Conservation (phyloP, 2,888 invertebrate genomes). For the Nomada hirtipes region DNA sequence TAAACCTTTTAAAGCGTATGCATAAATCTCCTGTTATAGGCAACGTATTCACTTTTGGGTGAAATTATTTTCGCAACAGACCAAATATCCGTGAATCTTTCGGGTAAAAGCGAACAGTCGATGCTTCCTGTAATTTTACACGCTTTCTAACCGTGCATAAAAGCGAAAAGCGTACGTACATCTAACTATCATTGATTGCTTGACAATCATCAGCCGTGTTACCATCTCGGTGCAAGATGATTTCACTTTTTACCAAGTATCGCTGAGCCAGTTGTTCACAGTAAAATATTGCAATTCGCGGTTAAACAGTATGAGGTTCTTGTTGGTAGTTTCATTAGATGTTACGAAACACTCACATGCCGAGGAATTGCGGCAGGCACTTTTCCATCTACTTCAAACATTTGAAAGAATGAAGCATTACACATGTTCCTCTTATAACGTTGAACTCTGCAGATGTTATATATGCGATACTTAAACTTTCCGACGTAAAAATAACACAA, state of each 20-base stretch:
- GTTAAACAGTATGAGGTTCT: slow-evolving; percentile 14
- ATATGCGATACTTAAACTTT: neutral
- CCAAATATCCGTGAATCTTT: slow-evolving; percentile 32
- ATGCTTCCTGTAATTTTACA: slow-evolving; percentile 77
- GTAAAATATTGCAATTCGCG: slow-evolving; percentile 7
- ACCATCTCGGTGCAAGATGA: slow-evolving; percentile 6
- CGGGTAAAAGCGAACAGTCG: slow-evolving; percentile 46
- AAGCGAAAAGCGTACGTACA: slow-evolving; percentile 40
- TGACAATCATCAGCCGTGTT: slow-evolving; percentile 21
- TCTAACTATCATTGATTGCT: slow-evolving; percentile 44
- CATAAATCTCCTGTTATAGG: neutral
- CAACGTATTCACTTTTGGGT: neutral
- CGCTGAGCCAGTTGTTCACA: neutral
- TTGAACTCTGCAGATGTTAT: neutral
- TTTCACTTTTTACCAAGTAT: slow-evolving; percentile 30
- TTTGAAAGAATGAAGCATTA: slow-evolving; percentile 4
- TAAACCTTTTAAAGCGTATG: neutral
- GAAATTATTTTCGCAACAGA: slow-evolving; percentile 14
- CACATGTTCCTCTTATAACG: slow-evolving; percentile 1
- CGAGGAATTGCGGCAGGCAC: slow-evolving; percentile 16
- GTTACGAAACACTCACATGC: slow-evolving; percentile 33
- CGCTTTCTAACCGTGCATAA: slow-evolving; percentile 76
- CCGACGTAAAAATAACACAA: slow-evolving; percentile 23
- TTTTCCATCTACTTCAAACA: neutral
- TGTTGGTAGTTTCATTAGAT: slow-evolving; percentile 17